Base-by-base conservation (phyloP, 1,140 invertebrate species). In the Penaeus chinensis region DNA sequence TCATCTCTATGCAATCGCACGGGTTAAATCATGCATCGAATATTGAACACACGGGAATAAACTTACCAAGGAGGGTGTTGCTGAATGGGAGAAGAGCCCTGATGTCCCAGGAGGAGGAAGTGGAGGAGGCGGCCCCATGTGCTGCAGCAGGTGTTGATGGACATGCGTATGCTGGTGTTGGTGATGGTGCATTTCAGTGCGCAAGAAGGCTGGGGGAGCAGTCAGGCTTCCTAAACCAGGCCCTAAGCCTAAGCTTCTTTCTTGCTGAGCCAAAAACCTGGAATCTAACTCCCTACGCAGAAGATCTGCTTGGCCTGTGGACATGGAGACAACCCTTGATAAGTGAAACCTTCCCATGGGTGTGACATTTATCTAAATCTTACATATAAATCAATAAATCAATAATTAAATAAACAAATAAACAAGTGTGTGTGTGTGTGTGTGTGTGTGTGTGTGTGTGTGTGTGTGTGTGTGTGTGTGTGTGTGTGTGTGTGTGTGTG, bases 121-220 rank as follows among this genome's bases (percentile, higher is more conserved):
- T 65, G 90, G 88, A n/a, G 90, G 91, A 82, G 94, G 91, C 27
- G 94, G 94, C 90, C 94, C 94, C 91, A 95, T 95, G 91, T 96
- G 96, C 92, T 87, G 89, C 97, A 92, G 91, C 91, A 91, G 92
- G 88, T 92, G 92, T 81, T 92, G 96, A 93, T 98, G 97, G 89
- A 97, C 95, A 92, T 98, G 97, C 42, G 96, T 96, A 92, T 97
- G 96, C 91, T 97, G 96, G 92, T 97, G 96, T 92, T 97, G 96
- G 93, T 97, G 96, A 93, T 97, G 96, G 92, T 97, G 96, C 94
- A 97, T 95, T 92, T 97, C 96, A 60, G 91, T 81, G 90, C 96
- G 94, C 90, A 96, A 93, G 92, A 95, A 97, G 27, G 95, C 95
- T 61, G 95, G 94, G 74, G 94, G 96, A 94, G 97, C 95, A 92